Percentiles rank a stretch among this genome's conserved stretches.
Conservation (phyloP, 1,140 invertebrate species). For the Drosophila teissieri region DNA sequence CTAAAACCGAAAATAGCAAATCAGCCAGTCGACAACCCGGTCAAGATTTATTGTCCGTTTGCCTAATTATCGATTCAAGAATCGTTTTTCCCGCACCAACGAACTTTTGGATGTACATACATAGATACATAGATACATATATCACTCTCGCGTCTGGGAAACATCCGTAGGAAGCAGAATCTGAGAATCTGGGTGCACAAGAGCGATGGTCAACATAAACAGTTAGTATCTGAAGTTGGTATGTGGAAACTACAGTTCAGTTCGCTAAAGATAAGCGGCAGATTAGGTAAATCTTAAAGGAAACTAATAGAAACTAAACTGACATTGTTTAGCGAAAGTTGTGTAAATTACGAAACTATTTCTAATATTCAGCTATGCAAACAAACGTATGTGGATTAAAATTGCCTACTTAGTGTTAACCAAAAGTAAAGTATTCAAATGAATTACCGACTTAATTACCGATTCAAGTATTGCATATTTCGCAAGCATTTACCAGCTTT, state of each 20-base stretch:
- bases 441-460: too few relatives aligned
- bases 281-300: neutral
- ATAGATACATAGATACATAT: neutral
- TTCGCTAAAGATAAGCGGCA: too few relatives aligned
- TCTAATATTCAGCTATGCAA: too few relatives aligned
- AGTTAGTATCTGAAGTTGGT: neutral
- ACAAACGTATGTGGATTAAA: neutral
- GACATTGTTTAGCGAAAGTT: neutral
- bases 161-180: slow-evolving; percentile 12
- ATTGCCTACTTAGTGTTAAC: neutral
- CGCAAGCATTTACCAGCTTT: neutral
- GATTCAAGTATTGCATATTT: too few relatives aligned
- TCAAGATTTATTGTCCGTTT: slow-evolving; percentile 60
- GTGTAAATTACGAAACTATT: too few relatives aligned
- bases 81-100: slow-evolving; percentile 61
- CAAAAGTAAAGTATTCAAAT: too few relatives aligned
- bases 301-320: too few relatives aligned
- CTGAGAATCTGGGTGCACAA: neutral
- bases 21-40: slow-evolving; percentile 32
- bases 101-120: slow-evolving; percentile 7
- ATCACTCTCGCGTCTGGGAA: neutral
- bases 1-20: slow-evolving; percentile 42
- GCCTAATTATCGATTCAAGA: slow-evolving; percentile 74
- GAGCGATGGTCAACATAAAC: neutral
- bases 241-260: neutral